Evolutionary conservation across 2,888 invertebrate species (phyloP).

Genomic region (Spodoptera littoralis): DNA sequence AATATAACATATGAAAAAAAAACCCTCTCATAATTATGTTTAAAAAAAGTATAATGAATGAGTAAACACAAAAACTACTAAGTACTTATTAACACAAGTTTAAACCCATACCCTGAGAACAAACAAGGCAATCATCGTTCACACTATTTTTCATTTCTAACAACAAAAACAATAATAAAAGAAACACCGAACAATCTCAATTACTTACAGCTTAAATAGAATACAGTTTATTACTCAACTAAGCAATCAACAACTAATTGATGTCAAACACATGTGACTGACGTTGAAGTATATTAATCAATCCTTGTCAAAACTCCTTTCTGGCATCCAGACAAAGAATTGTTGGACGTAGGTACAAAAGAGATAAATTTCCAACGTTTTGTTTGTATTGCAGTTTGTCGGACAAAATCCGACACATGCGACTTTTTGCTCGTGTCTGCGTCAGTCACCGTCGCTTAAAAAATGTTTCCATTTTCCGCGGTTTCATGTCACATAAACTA

Average conservation of each 20-base stretch:
- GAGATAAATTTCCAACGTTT: constrained; percentile 12
- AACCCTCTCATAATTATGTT: no score
- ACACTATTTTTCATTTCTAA: no score
- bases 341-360: constrained; percentile 1
- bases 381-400: constrained; percentile 1
- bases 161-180: no score
- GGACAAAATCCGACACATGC: constrained; percentile 13
- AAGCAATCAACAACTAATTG: constrained; percentile 1
- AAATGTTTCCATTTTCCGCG: constrained; percentile 2
- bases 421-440: constrained; percentile 22
- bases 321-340: constrained; percentile 12
- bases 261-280: constrained; percentile 8
- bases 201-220: neutral
- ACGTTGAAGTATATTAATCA: constrained; percentile 9
- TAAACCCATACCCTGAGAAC: no score
- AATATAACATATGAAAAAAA: no score
- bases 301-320: constrained; percentile 14
- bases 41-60: no score
- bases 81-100: no score
- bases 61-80: no score
- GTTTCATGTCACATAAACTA: neutral
- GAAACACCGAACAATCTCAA: neutral
- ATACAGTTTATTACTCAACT: constrained; percentile 1
- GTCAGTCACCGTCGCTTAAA: neutral
- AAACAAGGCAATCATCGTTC: no score